These are phyloP conservation scores for Dunckerocampus dactyliophorus DNA, from an alignment of 2,113 vertebrate genomes.

Conservation along the genomic window DNA sequence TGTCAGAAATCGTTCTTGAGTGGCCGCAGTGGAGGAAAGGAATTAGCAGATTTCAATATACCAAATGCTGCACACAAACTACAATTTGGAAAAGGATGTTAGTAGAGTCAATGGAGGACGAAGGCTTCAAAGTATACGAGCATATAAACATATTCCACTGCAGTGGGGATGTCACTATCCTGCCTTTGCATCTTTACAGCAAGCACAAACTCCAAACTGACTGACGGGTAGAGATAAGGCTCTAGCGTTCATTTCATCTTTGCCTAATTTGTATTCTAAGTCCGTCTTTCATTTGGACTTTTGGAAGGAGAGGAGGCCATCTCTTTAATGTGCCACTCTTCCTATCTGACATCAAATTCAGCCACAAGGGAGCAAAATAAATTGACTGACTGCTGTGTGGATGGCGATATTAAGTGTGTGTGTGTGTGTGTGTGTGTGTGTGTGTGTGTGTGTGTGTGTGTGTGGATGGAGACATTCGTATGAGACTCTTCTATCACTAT, in stretches of 20 bases:
- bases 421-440: neutral
- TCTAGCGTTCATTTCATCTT: slow-evolving; percentile 55
- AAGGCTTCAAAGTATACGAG: slow-evolving; percentile 5
- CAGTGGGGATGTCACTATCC: slow-evolving; percentile 23
- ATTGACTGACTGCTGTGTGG: slow-evolving; percentile 29
- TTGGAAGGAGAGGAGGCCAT: slow-evolving; percentile 37
- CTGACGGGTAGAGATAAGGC: slow-evolving; percentile 65
- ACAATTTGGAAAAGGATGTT: neutral
- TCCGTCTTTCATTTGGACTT: slow-evolving; percentile 59
- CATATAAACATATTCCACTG: slow-evolving; percentile 23
- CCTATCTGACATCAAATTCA: slow-evolving; percentile 58
- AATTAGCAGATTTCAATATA: slow-evolving; percentile 28
- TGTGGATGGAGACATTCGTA: slow-evolving; percentile 32
- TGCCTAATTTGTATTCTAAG: slow-evolving; percentile 62
- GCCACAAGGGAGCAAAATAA: slow-evolving; percentile 38
- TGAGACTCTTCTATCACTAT: slow-evolving; percentile 22
- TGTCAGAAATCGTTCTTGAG: slow-evolving; percentile 30
- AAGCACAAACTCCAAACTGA: slow-evolving; percentile 46
- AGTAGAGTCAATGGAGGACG: slow-evolving; percentile 3
- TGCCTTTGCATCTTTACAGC: slow-evolving; percentile 46
- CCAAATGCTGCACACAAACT: neutral
- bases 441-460: neutral
- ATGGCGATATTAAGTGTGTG: slow-evolving; percentile 10
- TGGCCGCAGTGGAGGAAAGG: slow-evolving; percentile 16
- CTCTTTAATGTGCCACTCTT: slow-evolving; percentile 51